Percentiles rank a stretch among this genome's conserved stretches.
These are phyloP conservation scores for Vombatus ursinus DNA, from an alignment of 2,113 vertebrate genomes.

Conservation along the genomic window DNA sequence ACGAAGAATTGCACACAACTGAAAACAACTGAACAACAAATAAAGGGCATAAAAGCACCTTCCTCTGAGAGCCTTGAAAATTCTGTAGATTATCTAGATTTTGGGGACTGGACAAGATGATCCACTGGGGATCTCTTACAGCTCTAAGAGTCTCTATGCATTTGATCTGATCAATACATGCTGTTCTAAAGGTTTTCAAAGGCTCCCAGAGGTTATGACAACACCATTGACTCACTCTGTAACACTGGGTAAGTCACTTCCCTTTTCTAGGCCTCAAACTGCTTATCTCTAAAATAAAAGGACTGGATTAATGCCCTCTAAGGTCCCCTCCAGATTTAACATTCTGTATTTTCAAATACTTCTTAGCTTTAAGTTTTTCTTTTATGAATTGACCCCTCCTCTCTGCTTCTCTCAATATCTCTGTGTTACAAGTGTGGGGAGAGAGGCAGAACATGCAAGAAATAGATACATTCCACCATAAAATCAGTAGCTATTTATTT, in stretches of 20 bases:
- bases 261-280: background rate
- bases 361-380: background rate
- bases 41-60: background rate
- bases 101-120: background rate
- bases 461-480: background rate
- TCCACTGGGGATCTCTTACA: background rate
- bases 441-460: background rate
- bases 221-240: background rate
- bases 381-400: background rate
- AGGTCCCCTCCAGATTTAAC: no score
- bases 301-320: background rate
- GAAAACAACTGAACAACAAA: background rate
- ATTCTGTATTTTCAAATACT: background rate
- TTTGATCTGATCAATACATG: background rate
- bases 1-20: background rate
- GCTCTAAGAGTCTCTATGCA: background rate
- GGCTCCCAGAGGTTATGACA: background rate
- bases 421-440: background rate
- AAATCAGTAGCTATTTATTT: background rate
- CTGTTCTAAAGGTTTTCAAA: background rate
- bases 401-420: background rate
- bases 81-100: background rate
- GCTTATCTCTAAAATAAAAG: background rate
- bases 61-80: background rate
- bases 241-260: background rate